A percentile compares a stretch with the other conserved stretches of the same genome.
These are phyloP conservation scores for Yponomeuta evonymella DNA, from an alignment of 2,888 invertebrate genomes.

Conservation along the genomic window DNA sequence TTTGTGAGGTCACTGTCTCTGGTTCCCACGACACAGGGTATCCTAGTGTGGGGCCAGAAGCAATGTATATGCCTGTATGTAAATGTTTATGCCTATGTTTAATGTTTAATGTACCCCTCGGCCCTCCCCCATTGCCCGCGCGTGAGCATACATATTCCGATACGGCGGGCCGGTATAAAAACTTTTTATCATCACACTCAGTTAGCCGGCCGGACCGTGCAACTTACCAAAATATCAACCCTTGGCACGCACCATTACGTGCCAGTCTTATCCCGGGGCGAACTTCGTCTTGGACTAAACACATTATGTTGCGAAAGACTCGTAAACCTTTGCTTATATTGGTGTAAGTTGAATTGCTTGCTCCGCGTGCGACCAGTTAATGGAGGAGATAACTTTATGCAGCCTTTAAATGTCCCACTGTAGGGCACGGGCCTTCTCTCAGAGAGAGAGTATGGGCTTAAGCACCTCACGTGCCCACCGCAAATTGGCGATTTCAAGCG, in stretches of 20 bases:
- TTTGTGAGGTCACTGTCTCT: too few species aligned
- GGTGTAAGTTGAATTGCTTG: slow-evolving; percentile 15
- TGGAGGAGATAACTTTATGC: neutral
- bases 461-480: too few species aligned
- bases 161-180: slow-evolving; percentile 57
- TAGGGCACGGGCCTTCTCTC: too few species aligned
- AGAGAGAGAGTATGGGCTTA: too few species aligned
- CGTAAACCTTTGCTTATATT: slow-evolving; percentile 9
- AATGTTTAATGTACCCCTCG: too few species aligned
- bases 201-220: slow-evolving; percentile 31
- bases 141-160: neutral
- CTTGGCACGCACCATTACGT: slow-evolving; percentile 57
- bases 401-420: neutral
- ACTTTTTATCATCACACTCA: slow-evolving; percentile 59
- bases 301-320: slow-evolving; percentile 13
- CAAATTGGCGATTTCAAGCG: too few species aligned
- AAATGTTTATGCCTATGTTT: too few species aligned
- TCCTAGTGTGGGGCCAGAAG: too few species aligned
- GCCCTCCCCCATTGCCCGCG: neutral
- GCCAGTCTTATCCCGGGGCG: slow-evolving; percentile 26
- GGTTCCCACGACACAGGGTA: too few species aligned
- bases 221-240: slow-evolving; percentile 57
- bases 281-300: slow-evolving; percentile 18
- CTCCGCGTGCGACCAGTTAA: neutral
- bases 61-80: too few species aligned